Percentiles rank a stretch among this genome's conserved stretches.
Conservation (phyloP, 2,113 vertebrate species). For the Clarias batrachus region DNA sequence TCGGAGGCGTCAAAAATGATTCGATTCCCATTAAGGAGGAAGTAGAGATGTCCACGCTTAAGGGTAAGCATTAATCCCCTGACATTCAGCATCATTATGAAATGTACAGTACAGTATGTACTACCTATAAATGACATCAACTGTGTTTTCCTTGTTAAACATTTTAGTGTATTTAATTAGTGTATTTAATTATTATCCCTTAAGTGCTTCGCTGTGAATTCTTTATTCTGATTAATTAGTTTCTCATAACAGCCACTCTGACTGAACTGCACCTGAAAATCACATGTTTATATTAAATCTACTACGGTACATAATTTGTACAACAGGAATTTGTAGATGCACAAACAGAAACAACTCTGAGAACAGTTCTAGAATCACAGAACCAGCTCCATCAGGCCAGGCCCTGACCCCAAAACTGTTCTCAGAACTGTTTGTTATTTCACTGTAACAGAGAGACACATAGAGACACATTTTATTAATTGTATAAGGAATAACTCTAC, state of each 20-base stretch:
- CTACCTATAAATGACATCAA: background rate
- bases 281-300: background rate
- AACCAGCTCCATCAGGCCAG: too few species aligned
- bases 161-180: background rate
- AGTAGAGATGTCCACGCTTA: slow-evolving; percentile 34
- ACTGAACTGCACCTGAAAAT: background rate
- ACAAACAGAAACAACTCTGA: too few species aligned
- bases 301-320: too few species aligned
- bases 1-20: slow-evolving; percentile 38
- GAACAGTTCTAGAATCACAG: too few species aligned
- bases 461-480: background rate
- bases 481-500: background rate
- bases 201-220: background rate
- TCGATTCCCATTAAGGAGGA: slow-evolving; percentile 27
- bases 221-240: background rate
- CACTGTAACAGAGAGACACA: too few species aligned
- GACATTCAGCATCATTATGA: background rate
- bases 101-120: background rate
- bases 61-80: slow-evolving; percentile 47
- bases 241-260: background rate
- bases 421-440: background rate
- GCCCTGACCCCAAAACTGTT: too few species aligned
- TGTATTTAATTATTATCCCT: background rate
- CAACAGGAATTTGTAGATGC: too few species aligned
- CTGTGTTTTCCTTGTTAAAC: background rate